These are phyloP conservation scores for Drosophila macrospina DNA, from an alignment of 2,888 invertebrate genomes.

Conservation along the genomic window DNA sequence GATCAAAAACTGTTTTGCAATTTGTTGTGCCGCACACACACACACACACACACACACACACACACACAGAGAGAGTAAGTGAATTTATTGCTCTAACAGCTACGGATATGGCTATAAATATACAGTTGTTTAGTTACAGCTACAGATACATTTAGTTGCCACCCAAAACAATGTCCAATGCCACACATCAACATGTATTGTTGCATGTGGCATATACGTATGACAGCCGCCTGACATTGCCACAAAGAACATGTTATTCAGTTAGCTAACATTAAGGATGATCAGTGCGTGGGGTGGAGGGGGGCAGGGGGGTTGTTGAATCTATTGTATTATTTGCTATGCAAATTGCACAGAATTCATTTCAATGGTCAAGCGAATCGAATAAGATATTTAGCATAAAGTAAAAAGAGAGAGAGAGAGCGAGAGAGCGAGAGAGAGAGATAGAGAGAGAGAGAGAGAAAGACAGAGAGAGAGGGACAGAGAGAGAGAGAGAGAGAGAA, in stretches of 20 bases:
- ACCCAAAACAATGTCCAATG: conserved; percentile 41
- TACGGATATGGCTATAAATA: conserved; percentile 24
- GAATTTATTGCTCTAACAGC: conserved; percentile 15
- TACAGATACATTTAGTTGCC: conserved; percentile 8
- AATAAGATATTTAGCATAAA: too few relatives aligned
- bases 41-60: conserved; percentile 13
- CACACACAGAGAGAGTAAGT: background rate
- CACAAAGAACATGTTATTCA: conserved; percentile 18
- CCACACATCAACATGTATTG: conserved; percentile 14
- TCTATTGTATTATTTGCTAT: background rate
- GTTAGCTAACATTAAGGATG: background rate
- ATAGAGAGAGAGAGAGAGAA: background rate
- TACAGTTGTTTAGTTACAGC: conserved; percentile 11
- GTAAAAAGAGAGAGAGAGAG: background rate
- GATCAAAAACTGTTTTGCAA: conserved; percentile 59
- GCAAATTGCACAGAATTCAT: background rate
- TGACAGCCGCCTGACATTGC: conserved; percentile 57
- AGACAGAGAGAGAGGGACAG: too few relatives aligned
- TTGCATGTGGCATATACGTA: conserved; percentile 20
- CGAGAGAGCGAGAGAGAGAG: background rate
- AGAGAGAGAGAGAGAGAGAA: background rate
- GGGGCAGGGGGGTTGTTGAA: background rate
- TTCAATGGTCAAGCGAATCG: background rate
- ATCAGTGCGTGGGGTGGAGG: background rate
- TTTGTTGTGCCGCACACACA: conserved; percentile 25